Percentiles rank a stretch among this genome's conserved stretches.
These are phyloP conservation scores for Ursus arctos DNA, from an alignment of 2,113 vertebrate genomes.

Conservation along the genomic window DNA sequence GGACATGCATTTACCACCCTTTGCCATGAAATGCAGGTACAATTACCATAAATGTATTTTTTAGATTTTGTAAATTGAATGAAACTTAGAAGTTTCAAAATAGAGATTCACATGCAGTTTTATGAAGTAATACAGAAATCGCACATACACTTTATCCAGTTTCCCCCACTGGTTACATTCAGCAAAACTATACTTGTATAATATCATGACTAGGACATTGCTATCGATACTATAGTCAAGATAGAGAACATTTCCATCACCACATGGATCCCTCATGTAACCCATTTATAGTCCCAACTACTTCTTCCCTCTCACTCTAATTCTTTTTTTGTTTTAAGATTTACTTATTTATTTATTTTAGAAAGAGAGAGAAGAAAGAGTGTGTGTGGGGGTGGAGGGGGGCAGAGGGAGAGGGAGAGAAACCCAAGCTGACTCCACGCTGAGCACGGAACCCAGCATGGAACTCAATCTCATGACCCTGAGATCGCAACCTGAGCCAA, in stretches of 20 bases:
- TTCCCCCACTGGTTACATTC: not conserved
- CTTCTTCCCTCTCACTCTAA: not conserved
- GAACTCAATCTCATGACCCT: not conserved
- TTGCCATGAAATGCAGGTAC: not conserved
- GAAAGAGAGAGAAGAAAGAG: not conserved
- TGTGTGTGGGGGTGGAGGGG: rapidly evolving
- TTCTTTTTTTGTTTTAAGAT: not conserved
- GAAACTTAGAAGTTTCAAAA: not conserved
- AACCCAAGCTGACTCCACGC: not conserved
- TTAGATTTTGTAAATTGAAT: not conserved
- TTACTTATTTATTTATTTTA: not conserved
- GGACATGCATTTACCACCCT: not conserved
- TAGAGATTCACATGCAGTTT: not conserved
- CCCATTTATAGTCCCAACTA: not conserved
- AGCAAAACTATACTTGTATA: not conserved
- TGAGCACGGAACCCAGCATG: no score
- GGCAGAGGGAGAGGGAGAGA: not conserved
- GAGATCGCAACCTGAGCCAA: not conserved
- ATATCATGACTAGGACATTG: not conserved
- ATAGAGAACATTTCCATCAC: not conserved
- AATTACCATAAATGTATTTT: not conserved
- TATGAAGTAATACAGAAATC: not conserved
- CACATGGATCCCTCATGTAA: not conserved
- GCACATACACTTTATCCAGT: not conserved
- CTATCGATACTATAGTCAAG: not conserved